Percentiles rank a stretch among this genome's conserved stretches.
Evolutionary conservation across 2,888 invertebrate species (phyloP).

Genomic region (Trichopria drosophilae): DNA sequence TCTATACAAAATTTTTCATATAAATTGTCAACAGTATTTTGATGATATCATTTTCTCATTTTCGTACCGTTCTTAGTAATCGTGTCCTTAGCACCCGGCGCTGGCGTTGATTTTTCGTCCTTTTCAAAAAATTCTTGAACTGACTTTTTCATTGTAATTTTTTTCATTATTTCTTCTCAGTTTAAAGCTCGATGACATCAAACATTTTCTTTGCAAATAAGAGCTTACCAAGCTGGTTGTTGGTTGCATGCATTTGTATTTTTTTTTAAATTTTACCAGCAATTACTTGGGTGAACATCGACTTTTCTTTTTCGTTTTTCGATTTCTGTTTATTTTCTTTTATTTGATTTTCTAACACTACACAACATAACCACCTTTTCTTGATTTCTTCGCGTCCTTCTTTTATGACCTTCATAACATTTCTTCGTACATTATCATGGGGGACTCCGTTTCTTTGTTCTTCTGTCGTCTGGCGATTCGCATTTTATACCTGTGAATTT

Average conservation of each 20-base stretch:
- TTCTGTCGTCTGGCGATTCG: too few species aligned
- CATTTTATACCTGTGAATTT: too few species aligned
- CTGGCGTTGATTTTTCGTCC: conserved; percentile 28
- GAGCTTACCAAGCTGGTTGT: conserved; percentile 8
- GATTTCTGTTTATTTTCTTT: conserved; percentile 19
- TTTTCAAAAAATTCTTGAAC: conserved; percentile 24
- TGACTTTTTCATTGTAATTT: conserved; percentile 20
- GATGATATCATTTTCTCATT: conserved; percentile 21
- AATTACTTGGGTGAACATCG: conserved; percentile 20
- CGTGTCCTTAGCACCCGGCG: conserved; percentile 25
- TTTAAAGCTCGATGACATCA: conserved; percentile 1
- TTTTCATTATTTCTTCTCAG: conserved; percentile 19
- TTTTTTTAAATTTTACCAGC: conserved; percentile 17
- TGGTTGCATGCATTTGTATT: conserved; percentile 15
- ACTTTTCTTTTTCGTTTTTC: conserved; percentile 25
- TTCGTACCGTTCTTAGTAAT: conserved; percentile 16
- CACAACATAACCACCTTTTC: conserved; percentile 14
- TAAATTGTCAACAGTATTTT: conserved; percentile 21
- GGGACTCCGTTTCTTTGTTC: too few species aligned
- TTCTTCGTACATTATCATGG: conserved; percentile 10
- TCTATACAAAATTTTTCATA: too few species aligned
- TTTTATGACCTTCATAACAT: conserved; percentile 13
- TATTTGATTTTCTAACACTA: conserved; percentile 15
- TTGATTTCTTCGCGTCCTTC: conserved; percentile 10
- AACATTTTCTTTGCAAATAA: conserved; percentile 19